These are phyloP conservation scores for Calyptomena viridis DNA, from an alignment of 2,113 vertebrate species.

Conservation along the genomic window DNA sequence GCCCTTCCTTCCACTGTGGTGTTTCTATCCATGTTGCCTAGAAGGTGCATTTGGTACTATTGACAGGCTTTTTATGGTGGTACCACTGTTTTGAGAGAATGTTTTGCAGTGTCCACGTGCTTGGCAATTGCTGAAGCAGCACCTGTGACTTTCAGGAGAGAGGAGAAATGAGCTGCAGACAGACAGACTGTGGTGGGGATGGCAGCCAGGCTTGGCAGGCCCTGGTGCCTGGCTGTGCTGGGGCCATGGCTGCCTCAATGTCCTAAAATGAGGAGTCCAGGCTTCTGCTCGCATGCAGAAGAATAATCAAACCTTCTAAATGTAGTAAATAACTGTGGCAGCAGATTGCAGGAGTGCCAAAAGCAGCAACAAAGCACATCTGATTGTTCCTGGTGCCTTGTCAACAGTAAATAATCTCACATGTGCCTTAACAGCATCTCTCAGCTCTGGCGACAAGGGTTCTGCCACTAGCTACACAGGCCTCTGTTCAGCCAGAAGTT, in stretches of 20 bases:
- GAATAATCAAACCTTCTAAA: not conserved
- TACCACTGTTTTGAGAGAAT: not conserved
- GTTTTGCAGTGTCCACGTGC: not conserved
- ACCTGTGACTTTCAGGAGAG: not conserved
- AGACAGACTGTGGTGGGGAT: not conserved
- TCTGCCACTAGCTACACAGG: fast-evolving
- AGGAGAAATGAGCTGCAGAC: not conserved
- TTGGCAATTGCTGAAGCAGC: not conserved
- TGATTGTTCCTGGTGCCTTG: not conserved
- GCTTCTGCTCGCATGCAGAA: not conserved
- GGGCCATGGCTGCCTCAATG: fast-evolving
- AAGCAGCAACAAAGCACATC: not conserved
- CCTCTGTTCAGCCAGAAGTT: not conserved
- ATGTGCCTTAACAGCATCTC: not conserved
- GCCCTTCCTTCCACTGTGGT: not conserved
- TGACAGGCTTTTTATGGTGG: not conserved
- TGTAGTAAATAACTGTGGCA: not conserved
- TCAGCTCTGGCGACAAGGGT: not conserved
- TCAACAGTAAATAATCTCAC: not conserved
- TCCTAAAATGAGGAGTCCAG: not conserved
- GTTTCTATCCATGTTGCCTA: not conserved
- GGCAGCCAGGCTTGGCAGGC: not conserved
- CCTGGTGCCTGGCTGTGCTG: fast-evolving
- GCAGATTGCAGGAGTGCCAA: not conserved
- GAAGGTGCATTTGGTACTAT: not conserved